These are phyloP conservation scores for Bolinopsis microptera DNA, from an alignment of 37 sponge, comb jelly and placozoan genomes.

Conservation along the genomic window DNA sequence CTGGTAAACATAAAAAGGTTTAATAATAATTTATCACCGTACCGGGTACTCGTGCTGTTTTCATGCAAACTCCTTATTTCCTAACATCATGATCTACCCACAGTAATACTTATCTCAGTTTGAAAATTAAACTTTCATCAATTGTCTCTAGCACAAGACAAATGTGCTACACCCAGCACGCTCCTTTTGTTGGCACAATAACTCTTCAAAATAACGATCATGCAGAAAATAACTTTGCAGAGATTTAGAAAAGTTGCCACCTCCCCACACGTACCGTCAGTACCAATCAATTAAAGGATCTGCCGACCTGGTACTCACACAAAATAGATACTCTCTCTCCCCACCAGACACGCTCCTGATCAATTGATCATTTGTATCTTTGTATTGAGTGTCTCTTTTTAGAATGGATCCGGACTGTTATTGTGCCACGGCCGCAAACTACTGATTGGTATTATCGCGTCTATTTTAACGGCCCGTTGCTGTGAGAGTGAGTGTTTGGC, in stretches of 20 bases:
- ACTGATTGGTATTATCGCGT: background rate
- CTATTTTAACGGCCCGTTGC: background rate
- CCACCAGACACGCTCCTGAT: background rate
- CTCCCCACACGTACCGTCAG: background rate
- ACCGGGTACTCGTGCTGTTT: too few species aligned
- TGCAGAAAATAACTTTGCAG: background rate
- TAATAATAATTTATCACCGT: too few species aligned
- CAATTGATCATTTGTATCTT: background rate
- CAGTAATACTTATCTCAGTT: too few species aligned
- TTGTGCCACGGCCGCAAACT: background rate
- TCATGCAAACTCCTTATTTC: too few species aligned
- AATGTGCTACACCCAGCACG: background rate
- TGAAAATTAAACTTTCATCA: too few species aligned
- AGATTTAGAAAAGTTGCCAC: background rate
- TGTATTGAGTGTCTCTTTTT: background rate
- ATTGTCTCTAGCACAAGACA: background rate
- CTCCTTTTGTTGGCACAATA: too few species aligned
- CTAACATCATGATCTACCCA: too few species aligned
- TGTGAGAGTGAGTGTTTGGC: background rate
- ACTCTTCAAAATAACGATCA: too few species aligned
- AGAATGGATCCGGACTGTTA: background rate
- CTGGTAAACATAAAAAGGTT: too few species aligned
- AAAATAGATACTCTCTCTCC: background rate
- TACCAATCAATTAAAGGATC: background rate
- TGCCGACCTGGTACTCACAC: background rate